Evolutionary conservation across 2,113 vertebrate species (phyloP).

Genomic region (Orthonyx spaldingii): DNA sequence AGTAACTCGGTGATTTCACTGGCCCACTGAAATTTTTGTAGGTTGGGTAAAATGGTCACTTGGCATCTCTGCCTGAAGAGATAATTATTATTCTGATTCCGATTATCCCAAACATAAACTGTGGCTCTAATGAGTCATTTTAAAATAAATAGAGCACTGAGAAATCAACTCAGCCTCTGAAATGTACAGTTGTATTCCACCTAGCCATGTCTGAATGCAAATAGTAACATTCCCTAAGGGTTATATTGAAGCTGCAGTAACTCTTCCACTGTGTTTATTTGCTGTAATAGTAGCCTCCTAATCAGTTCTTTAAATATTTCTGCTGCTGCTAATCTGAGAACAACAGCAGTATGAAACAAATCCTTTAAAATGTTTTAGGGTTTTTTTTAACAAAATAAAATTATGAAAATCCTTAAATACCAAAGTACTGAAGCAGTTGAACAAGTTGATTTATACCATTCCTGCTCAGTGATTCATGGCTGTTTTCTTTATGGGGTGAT

Average conservation of each 20-base stretch:
- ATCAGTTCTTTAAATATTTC: conserved; percentile 9
- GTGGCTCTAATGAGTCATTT: neutral
- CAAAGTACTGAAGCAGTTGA: neutral
- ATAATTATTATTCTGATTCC: neutral
- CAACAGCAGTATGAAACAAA: neutral
- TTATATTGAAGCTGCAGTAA: conserved; percentile 26
- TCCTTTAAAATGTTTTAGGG: neutral
- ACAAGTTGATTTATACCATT: neutral
- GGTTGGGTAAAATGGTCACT: neutral
- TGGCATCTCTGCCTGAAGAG: neutral
- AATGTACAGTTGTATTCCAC: neutral
- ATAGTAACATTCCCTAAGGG: conserved; percentile 36
- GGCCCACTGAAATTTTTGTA: neutral
- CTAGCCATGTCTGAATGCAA: neutral
- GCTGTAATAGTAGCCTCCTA: neutral
- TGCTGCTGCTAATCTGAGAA: conserved; percentile 3
- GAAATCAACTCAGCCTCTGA: conserved; percentile 5
- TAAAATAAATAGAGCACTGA: neutral
- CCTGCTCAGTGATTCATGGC: neutral
- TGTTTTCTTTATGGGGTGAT: neutral
- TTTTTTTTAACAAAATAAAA: neutral
- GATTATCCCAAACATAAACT: neutral
- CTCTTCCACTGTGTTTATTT: neutral
- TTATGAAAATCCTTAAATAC: conserved; percentile 2
- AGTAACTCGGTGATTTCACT: neutral